phyloP scores from a whole-genome alignment of 2,888 invertebrate genomes.

The Athalia cordata region DNA sequence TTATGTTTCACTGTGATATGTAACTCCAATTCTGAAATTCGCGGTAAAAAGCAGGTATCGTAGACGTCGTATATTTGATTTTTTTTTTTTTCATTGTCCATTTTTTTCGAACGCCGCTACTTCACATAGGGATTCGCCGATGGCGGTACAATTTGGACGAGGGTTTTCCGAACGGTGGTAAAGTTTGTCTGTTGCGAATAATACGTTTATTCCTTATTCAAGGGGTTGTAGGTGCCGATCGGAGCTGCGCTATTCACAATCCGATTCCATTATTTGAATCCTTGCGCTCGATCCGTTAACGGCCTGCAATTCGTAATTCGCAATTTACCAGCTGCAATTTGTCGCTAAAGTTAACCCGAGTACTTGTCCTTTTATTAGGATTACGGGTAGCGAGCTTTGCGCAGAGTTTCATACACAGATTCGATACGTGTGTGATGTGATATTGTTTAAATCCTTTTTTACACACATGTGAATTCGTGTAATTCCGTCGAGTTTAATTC shows the following conservation, averaged over 20 bases:
- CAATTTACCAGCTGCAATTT: constrained; percentile 56
- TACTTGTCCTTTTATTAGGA: constrained; percentile 47
- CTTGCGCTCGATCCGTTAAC: constrained; percentile 61
- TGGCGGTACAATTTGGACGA: background rate
- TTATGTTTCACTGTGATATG: too few relatives aligned
- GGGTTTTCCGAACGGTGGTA: constrained; percentile 19
- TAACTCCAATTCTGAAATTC: background rate
- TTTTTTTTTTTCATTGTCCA: background rate
- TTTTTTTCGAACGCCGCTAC: background rate
- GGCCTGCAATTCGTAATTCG: constrained; percentile 54
- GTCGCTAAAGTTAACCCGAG: constrained; percentile 43
- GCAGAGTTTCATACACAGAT: background rate
- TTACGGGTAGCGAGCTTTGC: constrained; percentile 4
- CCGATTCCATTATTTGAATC: constrained; percentile 64
- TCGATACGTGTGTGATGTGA: background rate
- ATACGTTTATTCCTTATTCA: constrained; percentile 59
- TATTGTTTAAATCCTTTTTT: background rate
- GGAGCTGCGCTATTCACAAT: constrained; percentile 65
- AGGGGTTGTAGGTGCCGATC: constrained; percentile 66
- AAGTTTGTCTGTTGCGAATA: constrained; percentile 61
- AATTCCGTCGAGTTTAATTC: too few relatives aligned
- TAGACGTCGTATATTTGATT: too few relatives aligned
- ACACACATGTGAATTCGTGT: too few relatives aligned
- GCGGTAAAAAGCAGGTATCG: too few relatives aligned
- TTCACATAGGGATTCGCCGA: background rate